Percentiles rank a stretch among this genome's conserved stretches.
Evolutionary conservation across 2,113 vertebrate species (phyloP).

Genomic region (Anthoscopus minutus): DNA sequence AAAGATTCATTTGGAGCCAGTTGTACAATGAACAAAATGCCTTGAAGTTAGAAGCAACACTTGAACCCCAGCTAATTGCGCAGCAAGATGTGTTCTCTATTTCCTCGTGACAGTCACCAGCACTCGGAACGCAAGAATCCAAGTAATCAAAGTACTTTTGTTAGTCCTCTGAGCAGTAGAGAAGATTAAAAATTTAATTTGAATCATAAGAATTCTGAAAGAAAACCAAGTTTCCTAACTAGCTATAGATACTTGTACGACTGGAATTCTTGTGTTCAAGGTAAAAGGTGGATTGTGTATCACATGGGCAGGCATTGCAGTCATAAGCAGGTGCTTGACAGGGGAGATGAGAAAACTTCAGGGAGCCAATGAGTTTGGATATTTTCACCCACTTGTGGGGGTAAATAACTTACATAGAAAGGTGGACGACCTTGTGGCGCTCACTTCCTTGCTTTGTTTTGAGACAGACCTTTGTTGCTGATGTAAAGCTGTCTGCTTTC

Average conservation of each 20-base stretch:
- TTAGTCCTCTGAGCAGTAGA: neutral
- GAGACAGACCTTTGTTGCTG: neutral
- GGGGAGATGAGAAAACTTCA: neutral
- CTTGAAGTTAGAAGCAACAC: neutral
- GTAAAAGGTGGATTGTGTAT: neutral
- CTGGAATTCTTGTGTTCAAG: neutral
- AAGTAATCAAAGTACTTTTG: neutral
- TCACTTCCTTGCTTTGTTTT: neutral
- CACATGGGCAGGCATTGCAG: neutral
- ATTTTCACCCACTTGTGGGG: neutral
- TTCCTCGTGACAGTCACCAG: neutral
- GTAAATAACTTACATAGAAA: neutral
- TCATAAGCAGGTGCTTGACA: neutral
- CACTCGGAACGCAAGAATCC: neutral
- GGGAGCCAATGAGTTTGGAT: neutral
- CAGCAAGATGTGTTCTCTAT: neutral
- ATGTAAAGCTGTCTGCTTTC: neutral
- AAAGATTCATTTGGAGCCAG: neutral
- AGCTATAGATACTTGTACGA: fast-evolving
- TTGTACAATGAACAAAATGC: neutral
- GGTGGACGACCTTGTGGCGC: neutral
- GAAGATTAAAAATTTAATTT: neutral
- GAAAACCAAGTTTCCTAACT: neutral
- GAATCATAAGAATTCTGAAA: neutral
- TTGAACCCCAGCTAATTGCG: neutral